Conservation (phyloP, 2,888 invertebrate species). For the Cataglyphis albicans region DNA sequence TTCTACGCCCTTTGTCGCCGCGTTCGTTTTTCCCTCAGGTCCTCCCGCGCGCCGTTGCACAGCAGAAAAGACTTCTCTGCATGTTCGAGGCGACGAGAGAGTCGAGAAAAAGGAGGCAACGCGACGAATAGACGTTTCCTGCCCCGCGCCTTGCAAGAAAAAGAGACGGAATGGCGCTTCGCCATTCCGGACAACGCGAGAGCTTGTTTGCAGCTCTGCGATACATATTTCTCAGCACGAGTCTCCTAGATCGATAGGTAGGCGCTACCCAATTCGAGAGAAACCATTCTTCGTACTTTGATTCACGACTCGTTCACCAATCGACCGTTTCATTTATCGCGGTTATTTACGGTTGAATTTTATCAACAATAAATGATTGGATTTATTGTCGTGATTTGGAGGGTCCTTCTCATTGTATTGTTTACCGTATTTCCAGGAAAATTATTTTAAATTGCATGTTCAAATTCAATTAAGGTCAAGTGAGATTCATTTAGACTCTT, state of each 20-base stretch:
- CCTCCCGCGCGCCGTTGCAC: constrained; percentile 43
- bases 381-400: constrained; percentile 41
- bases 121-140: constrained; percentile 27
- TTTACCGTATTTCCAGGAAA: not conserved
- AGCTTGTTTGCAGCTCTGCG: constrained; percentile 27
- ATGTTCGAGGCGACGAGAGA: constrained; percentile 54
- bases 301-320: constrained; percentile 13
- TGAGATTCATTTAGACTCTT: not conserved
- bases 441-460: constrained; percentile 13
- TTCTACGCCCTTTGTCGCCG: constrained; percentile 60
- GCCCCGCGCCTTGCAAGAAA: constrained; percentile 1
- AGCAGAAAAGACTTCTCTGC: constrained; percentile 66
- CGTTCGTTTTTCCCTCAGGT: constrained; percentile 46
- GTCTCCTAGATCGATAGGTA: constrained; percentile 40
- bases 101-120: constrained; percentile 21
- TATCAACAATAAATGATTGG: constrained; percentile 14
- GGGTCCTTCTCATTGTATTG: not conserved
- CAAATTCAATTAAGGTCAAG: constrained; percentile 18
- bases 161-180: constrained; percentile 10
- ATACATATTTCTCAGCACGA: constrained; percentile 47
- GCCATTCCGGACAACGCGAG: constrained; percentile 3
- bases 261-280: constrained; percentile 2
- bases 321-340: constrained; percentile 31
- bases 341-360: constrained; percentile 21
- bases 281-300: constrained; percentile 23